phyloP scores from a whole-genome alignment of 2,113 vertebrate species.

The Corapipo altera region DNA sequence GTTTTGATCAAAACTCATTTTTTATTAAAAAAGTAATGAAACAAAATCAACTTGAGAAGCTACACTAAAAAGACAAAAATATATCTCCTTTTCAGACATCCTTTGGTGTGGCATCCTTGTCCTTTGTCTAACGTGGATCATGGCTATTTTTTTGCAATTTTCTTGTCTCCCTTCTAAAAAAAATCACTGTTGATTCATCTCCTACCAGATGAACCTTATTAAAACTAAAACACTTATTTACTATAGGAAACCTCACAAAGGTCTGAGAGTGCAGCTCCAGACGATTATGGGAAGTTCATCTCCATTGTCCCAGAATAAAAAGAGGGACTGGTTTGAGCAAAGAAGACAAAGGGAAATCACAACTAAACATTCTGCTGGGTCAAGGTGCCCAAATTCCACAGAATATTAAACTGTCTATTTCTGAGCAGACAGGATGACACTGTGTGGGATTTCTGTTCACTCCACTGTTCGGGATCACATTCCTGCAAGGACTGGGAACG shows the following conservation, averaged over 20 bases:
- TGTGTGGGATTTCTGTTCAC: neutral
- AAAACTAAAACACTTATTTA: neutral
- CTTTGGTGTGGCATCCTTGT: neutral
- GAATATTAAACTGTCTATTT: neutral
- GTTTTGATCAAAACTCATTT: neutral
- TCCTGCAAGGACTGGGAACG: neutral
- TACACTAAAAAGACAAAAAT: neutral
- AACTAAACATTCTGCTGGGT: accelerated
- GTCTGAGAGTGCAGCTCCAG: neutral
- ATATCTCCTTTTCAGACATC: neutral
- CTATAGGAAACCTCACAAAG: neutral
- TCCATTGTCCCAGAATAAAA: neutral
- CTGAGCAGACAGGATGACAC: neutral
- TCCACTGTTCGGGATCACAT: neutral
- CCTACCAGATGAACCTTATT: neutral
- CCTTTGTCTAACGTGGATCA: no score
- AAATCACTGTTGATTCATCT: neutral
- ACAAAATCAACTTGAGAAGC: neutral
- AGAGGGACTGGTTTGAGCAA: neutral
- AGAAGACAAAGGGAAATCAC: neutral
- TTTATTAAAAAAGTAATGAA: neutral
- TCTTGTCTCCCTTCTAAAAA: neutral
- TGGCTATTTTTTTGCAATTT: neutral
- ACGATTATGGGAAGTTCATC: neutral
- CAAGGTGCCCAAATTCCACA: neutral